Base-by-base conservation (phyloP, 2,797 vertebrate species). In the Esox lucius region DNA sequence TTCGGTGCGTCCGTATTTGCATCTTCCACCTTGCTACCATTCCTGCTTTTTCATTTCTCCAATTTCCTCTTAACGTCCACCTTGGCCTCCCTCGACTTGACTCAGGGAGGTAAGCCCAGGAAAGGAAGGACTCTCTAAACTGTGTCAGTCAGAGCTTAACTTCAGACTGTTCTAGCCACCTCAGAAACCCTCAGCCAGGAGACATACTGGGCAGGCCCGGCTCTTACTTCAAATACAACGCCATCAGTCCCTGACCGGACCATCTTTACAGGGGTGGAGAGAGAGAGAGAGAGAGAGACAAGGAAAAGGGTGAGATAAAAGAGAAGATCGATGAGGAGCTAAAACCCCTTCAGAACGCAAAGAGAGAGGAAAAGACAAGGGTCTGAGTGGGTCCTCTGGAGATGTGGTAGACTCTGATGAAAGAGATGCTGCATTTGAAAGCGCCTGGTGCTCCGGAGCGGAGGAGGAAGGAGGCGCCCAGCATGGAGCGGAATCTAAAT, bases 261-360 rank as follows among this genome's bases (percentile, higher is more conserved):
- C 79, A 72, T 83, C 76, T 87, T 48, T 68, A n/a, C 72, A 81
- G 5, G 67, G 81, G 75, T 39, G 59, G 68, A 83, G 86, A 48
- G 59, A 86, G 78, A 86, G 0, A 86, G 78, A 86, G 0, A 67
- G 68, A 85, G 81, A 61, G 33, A 28, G 53, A n/a, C 19, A 56
- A 15, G 15, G 73, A 80, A 4, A 65, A 80, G 73, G 35, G 66
- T 81, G 86, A 85, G 70, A 75, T 62, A 79, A 84, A 64, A 26
- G 35, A 62, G 8, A 28, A 82, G 90, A 91, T 92, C 89, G 83
- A 91, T 90, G 89, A 77, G 56, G 77, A 80, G 85, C 86, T 83
- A 84, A 86, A 90, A 87, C 75, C 82, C 77, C 72, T 78, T 85
- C 78, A 83, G 87, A 80, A 83, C 75, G 48, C 0, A 65, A 70